Base-by-base conservation (phyloP, 2,888 invertebrate species). In the Sesia bembeciformis region DNA sequence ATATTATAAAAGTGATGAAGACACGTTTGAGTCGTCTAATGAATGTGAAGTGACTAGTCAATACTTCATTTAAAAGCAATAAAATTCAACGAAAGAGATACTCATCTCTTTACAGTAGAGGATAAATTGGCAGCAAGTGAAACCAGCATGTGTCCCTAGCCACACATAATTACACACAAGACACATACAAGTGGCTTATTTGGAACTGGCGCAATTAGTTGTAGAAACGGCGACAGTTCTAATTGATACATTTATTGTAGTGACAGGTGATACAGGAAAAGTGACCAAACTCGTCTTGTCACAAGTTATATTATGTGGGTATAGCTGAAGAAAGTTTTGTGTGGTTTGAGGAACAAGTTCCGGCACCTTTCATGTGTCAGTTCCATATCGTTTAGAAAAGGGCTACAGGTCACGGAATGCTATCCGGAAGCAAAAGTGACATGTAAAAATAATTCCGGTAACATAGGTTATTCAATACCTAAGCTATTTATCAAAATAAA, bases 161-260 rank as follows among this genome's bases (percentile, higher is more conserved):
- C n/a, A 7, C 8, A 46, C 7, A 7, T 46, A 7, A 46, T 8
- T 46, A 46, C n/a, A 46, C n/a, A 5, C 23, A 8, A 46, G 46
- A 46, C 23, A 46, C 46, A 46, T 23, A 46, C 8, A 4, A 46
- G 46, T 46, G 7, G 46, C 23, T 8, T 46, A 46, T 46, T 5
- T 46, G 46, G n/a, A 46, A 46, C 7, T 46, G 46, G 46, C 5
- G 46, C 46, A 46, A 46, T 46, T 46, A 46, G 8, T 50, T 39
- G 50, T 38, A 7, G 8, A 8, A 23, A 53, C 39, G 38, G 57
- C 60, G 65, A 68, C 67, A 69, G 57, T 53, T 64, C 60, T 65
- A 63, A 73, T 70, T 67, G 64, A 72, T 66, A 68, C 65, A 67
- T 68, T 64, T 69, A 64, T 55, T 62, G 60, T 54, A 6, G 40